Conservation (phyloP, 2,888 invertebrate genomes). For the Cotesia congregata region DNA sequence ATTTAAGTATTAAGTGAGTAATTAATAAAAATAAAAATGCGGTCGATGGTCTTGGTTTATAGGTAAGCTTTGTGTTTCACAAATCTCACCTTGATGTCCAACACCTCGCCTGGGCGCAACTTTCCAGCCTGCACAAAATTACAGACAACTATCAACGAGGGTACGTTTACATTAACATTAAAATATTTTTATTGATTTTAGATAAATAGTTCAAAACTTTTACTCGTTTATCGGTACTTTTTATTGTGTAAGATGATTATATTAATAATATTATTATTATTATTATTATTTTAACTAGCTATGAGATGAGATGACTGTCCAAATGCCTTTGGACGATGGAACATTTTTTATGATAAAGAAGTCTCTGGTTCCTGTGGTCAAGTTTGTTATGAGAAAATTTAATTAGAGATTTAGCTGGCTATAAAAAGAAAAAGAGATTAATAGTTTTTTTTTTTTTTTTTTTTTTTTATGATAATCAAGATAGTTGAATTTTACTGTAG, state of each 20-base stretch:
- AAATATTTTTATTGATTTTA: no score
- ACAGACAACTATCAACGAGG: slow-evolving; percentile 54
- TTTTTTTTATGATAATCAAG: background rate
- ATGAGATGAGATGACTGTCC: background rate
- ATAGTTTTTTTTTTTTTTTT: background rate
- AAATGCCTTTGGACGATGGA: background rate
- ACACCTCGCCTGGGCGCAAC: slow-evolving; percentile 85
- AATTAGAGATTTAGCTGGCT: background rate
- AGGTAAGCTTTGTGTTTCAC: slow-evolving; percentile 74
- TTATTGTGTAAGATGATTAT: no score
- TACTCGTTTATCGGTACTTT: no score
- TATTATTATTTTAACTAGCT: background rate
- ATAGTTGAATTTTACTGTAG: background rate
- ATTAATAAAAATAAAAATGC: slow-evolving; percentile 31
- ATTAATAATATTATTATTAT: background rate
- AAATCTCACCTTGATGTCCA: slow-evolving; percentile 83
- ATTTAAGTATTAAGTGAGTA: slow-evolving; percentile 17
- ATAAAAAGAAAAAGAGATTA: slow-evolving; percentile 11
- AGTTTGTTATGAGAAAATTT: background rate
- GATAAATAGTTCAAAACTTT: no score
- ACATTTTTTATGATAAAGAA: background rate
- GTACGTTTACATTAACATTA: slow-evolving; percentile 19
- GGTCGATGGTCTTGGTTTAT: slow-evolving; percentile 53
- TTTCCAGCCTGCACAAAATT: slow-evolving; percentile 78
- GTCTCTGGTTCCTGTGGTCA: background rate